Percentiles rank a stretch among this genome's conserved stretches.
These are phyloP conservation scores for Chrysolina americana DNA, from an alignment of 2,888 invertebrate genomes.

Conservation along the genomic window DNA sequence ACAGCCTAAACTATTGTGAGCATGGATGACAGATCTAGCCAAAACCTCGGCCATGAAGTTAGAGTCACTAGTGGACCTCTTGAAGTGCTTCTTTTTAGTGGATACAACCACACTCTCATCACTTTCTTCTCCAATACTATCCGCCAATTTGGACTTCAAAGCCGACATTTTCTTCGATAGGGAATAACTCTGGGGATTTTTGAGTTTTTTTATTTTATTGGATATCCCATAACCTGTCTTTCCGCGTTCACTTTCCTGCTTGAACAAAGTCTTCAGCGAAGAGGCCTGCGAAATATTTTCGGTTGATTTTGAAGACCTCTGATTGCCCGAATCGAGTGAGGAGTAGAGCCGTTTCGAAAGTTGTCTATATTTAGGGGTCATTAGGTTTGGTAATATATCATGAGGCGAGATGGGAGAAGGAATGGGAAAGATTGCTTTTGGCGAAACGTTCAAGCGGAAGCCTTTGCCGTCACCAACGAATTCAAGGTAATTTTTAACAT, in stretches of 20 bases:
- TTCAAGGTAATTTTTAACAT: constrained; percentile 66
- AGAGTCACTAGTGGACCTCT: constrained; percentile 69
- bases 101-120: constrained; percentile 70
- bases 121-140: constrained; percentile 70
- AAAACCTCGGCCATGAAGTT: constrained; percentile 78
- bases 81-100: constrained; percentile 69
- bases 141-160: constrained; percentile 73
- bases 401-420: constrained; percentile 35
- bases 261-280: constrained; percentile 67
- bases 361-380: constrained; percentile 51
- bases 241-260: constrained; percentile 76
- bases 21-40: constrained; percentile 77
- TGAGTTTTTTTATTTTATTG: constrained; percentile 77
- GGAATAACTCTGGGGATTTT: constrained; percentile 73
- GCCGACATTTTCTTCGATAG: constrained; percentile 76
- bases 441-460: constrained; percentile 64
- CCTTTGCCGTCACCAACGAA: constrained; percentile 67
- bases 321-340: constrained; percentile 53
- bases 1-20: constrained; percentile 74
- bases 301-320: constrained; percentile 54
- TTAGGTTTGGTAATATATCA: constrained; percentile 35
- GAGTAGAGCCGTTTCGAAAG: constrained; percentile 57
- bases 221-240: constrained; percentile 70
- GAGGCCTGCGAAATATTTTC: constrained; percentile 45
- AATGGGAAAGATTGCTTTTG: constrained; percentile 46